Evolutionary conservation across 2,888 invertebrate species (phyloP).

Genomic region (Herminia tarsipennalis): DNA sequence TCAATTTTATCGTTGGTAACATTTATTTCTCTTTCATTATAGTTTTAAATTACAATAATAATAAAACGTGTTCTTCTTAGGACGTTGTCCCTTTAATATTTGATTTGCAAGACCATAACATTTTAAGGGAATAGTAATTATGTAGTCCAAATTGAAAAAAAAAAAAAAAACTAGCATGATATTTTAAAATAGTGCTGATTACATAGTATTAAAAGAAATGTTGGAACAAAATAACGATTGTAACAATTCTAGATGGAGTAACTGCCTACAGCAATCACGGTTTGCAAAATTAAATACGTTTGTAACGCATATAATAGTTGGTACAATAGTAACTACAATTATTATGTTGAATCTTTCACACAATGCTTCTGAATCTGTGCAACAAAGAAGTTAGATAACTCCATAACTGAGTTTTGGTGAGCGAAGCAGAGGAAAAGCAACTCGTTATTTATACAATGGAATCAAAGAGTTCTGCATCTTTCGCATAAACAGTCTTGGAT

Average conservation of each 20-base stretch:
- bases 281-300: constrained; percentile 16
- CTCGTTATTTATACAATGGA: constrained; percentile 43
- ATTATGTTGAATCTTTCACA: constrained; percentile 21
- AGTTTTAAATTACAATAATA: constrained; percentile 7
- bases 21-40: constrained; percentile 1
- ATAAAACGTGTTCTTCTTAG: too few relatives aligned
- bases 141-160: too few relatives aligned
- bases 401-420: constrained; percentile 20
- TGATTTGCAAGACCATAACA: too few relatives aligned
- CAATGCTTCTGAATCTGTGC: constrained; percentile 26
- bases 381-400: constrained; percentile 26
- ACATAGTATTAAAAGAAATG: too few relatives aligned
- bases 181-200: too few relatives aligned
- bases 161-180: too few relatives aligned
- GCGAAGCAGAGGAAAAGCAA: too few relatives aligned
- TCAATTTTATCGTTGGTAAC: not conserved
- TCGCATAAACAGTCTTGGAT: constrained; percentile 26
- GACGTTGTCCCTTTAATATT: too few relatives aligned
- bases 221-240: too few relatives aligned
- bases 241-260: not conserved
- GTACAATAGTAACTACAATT: too few relatives aligned
- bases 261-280: constrained; percentile 28
- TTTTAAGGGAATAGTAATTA: too few relatives aligned
- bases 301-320: too few relatives aligned
- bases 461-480: constrained; percentile 32